These are phyloP conservation scores for Phalacrocorax aristotelis DNA, from an alignment of 2,113 vertebrate species.

Conservation along the genomic window DNA sequence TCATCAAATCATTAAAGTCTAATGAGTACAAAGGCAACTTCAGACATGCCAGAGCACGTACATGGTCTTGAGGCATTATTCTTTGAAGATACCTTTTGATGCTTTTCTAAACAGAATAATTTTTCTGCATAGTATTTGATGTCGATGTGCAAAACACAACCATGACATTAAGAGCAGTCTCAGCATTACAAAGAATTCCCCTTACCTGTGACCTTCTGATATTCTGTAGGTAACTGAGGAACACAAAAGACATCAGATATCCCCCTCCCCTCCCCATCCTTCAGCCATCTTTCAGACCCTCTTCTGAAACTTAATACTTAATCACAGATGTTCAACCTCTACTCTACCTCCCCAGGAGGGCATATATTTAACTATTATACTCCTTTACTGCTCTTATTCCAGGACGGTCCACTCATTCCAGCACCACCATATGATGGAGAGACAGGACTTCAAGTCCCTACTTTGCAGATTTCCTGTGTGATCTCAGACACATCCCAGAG, in stretches of 20 bases:
- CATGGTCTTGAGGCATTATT: neutral
- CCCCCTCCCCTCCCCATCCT: neutral
- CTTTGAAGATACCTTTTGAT: slow-evolving; percentile 56
- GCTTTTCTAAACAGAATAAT: slow-evolving; percentile 56
- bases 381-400: neutral
- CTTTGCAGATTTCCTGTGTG: neutral
- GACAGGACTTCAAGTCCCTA: neutral
- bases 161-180: neutral
- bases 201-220: neutral
- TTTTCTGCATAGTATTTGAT: slow-evolving; percentile 6
- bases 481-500: neutral
- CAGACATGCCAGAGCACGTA: neutral
- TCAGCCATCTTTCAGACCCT: neutral
- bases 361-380: neutral
- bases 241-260: neutral
- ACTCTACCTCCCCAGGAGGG: neutral
- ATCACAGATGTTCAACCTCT: neutral
- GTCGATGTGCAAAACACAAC: slow-evolving; percentile 10
- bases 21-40: slow-evolving; percentile 27
- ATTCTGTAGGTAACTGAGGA: neutral
- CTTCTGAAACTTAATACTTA: neutral
- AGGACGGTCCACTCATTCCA: fast-evolving
- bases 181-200: neutral
- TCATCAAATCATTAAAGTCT: slow-evolving; percentile 3
- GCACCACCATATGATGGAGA: neutral